Evolutionary conservation across 1,140 invertebrate species (phyloP).

Genomic region (Eriosoma lanigerum): DNA sequence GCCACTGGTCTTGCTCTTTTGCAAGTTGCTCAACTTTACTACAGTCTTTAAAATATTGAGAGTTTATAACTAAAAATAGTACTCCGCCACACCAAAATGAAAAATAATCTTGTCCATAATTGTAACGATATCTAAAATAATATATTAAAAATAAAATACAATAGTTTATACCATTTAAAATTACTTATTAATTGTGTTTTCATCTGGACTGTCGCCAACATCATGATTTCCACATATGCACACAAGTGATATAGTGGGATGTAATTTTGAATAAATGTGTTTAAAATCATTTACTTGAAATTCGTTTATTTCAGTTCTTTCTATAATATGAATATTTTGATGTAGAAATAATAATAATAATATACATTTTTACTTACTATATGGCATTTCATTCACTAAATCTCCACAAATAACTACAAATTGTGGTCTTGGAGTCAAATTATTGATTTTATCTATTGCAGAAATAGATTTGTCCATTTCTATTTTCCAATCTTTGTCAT

Average conservation of each 20-base stretch:
- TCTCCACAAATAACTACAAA: conserved; percentile 66
- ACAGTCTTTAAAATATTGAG: conserved; percentile 60
- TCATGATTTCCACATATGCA: conserved; percentile 67
- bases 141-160: not conserved
- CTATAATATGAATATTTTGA: not conserved
- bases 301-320: conserved; percentile 55
- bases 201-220: conserved; percentile 62
- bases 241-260: conserved; percentile 61
- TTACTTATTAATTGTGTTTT: conserved; percentile 57
- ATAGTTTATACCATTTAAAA: not conserved
- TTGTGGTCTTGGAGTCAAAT: conserved; percentile 61
- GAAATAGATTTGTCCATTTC: conserved; percentile 59
- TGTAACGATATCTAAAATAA: conserved; percentile 57
- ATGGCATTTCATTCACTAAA: conserved; percentile 62
- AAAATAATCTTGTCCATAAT: conserved; percentile 65
- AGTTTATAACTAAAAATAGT: conserved; percentile 64
- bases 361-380: conserved; percentile 54
- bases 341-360: not conserved
- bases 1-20: conserved; percentile 60
- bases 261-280: conserved; percentile 59
- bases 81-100: conserved; percentile 63
- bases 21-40: conserved; percentile 57
- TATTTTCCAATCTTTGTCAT: conserved; percentile 59
- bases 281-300: conserved; percentile 61
- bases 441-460: conserved; percentile 60